Percentiles rank a stretch among this genome's conserved stretches.
These are phyloP conservation scores for Lutraria rhynchaena DNA, from an alignment of 1,140 invertebrate species.

Conservation along the genomic window DNA sequence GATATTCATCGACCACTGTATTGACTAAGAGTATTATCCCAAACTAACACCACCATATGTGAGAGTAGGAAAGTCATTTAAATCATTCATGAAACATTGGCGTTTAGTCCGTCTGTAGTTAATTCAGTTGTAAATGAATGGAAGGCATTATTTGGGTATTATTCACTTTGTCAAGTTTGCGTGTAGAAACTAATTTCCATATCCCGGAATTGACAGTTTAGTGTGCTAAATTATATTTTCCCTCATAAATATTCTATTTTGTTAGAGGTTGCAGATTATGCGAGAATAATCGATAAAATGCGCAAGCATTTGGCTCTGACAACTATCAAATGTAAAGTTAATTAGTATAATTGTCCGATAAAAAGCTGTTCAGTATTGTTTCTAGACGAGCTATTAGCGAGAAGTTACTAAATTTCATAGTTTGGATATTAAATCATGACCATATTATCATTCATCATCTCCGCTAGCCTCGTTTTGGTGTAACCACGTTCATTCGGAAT, in stretches of 20 bases:
- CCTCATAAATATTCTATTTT: conserved; percentile 56
- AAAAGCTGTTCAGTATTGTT: conserved; percentile 4
- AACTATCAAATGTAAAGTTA: conserved; percentile 24
- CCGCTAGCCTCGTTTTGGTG: conserved; percentile 26
- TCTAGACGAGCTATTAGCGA: background rate
- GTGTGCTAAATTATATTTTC: conserved; percentile 51
- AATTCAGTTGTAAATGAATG: conserved; percentile 1
- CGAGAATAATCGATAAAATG: conserved; percentile 31
- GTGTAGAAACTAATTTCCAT: conserved; percentile 47
- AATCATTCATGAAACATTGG: conserved; percentile 46
- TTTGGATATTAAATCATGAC: background rate
- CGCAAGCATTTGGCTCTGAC: background rate
- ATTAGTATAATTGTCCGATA: conserved; percentile 26
- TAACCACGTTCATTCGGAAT: conserved; percentile 15
- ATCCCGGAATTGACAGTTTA: conserved; percentile 39
- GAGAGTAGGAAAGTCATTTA: conserved; percentile 22
- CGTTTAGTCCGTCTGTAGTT: too few species aligned
- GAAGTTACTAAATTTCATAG: background rate
- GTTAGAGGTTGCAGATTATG: conserved; percentile 13
- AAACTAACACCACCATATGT: conserved; percentile 43
- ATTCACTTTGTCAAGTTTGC: conserved; percentile 48
- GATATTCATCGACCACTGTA: conserved; percentile 34
- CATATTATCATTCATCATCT: background rate
- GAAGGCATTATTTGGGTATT: conserved; percentile 40
- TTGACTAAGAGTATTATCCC: conserved; percentile 27